A percentile compares a stretch with the other conserved stretches of the same genome.
These are phyloP conservation scores for Rhinophrynus dorsalis DNA, from an alignment of 2,797 vertebrate genomes.

Conservation along the genomic window DNA sequence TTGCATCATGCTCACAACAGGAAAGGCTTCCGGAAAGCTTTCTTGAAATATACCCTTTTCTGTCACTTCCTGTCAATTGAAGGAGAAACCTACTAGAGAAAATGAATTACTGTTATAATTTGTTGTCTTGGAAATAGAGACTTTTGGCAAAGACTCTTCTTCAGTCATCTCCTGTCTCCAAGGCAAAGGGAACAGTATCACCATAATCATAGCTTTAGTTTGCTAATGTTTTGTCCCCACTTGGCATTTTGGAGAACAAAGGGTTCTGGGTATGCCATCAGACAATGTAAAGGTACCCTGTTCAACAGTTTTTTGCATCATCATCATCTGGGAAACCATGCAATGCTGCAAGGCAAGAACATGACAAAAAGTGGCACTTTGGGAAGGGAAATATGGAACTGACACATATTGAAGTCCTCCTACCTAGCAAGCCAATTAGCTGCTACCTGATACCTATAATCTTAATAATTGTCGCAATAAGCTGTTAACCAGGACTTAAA, in stretches of 20 bases:
- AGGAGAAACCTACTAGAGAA: background rate
- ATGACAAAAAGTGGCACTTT: background rate
- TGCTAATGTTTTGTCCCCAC: background rate
- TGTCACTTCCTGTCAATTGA: background rate
- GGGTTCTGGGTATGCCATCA: slow-evolving; percentile 2
- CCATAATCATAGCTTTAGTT: background rate
- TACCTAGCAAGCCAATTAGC: background rate
- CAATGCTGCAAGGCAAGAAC: background rate
- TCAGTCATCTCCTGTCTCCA: background rate
- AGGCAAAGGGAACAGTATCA: background rate
- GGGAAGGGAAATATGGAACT: background rate
- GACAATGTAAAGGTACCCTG: slow-evolving; percentile 2
- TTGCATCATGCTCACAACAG: background rate
- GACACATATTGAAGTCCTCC: background rate
- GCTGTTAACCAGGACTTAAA: slow-evolving; percentile 6
- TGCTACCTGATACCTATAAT: background rate
- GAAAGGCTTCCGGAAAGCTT: background rate
- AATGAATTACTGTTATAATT: background rate
- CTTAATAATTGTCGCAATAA: slow-evolving; percentile 26
- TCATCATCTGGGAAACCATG: background rate
- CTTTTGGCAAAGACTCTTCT: background rate
- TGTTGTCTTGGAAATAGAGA: background rate
- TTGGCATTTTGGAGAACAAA: slow-evolving; percentile 1
- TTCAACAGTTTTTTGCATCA: slow-evolving; percentile 24
- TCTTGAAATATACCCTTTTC: background rate